Percentiles rank a stretch among this genome's conserved stretches.
phyloP scores from a whole-genome alignment of 2,113 vertebrate species.

The Ondatra zibethicus region DNA sequence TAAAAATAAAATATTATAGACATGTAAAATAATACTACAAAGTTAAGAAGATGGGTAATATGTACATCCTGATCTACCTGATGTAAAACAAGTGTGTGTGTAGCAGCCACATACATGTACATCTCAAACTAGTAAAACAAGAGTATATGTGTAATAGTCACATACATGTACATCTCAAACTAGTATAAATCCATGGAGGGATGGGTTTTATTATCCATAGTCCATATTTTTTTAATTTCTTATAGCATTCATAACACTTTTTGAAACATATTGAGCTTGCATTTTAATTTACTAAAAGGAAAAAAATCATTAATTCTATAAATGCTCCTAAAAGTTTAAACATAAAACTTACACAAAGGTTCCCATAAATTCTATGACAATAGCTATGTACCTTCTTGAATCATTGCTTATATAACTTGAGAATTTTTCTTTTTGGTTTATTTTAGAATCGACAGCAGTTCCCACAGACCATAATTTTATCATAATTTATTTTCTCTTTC shows the following conservation, averaged over 20 bases:
- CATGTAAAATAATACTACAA: constrained; percentile 1
- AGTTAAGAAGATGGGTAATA: background rate
- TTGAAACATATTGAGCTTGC: constrained; percentile 19
- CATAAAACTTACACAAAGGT: background rate
- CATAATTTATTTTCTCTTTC: constrained; percentile 30
- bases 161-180: background rate
- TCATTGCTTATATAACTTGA: background rate
- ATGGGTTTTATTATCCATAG: background rate
- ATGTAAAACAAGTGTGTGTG: background rate
- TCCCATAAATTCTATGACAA: constrained; percentile 30
- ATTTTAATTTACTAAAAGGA: constrained; percentile 43
- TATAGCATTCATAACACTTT: background rate
- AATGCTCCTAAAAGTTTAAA: constrained; percentile 5
- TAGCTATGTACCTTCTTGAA: background rate
- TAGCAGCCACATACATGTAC: no score
- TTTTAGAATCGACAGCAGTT: constrained; percentile 53
- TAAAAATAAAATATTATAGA: background rate
- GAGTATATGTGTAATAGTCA: fast-evolving
- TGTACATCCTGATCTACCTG: background rate
- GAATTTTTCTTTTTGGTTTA: constrained; percentile 7
- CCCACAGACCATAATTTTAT: constrained; percentile 31
- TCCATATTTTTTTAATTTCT: constrained; percentile 21
- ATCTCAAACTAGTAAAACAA: constrained; percentile 41
- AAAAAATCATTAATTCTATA: constrained; percentile 10
- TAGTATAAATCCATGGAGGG: background rate